A percentile compares a stretch with the other conserved stretches of the same genome.
These are phyloP conservation scores for Chroicocephalus ridibundus DNA, from an alignment of 2,113 vertebrate genomes.

Conservation along the genomic window DNA sequence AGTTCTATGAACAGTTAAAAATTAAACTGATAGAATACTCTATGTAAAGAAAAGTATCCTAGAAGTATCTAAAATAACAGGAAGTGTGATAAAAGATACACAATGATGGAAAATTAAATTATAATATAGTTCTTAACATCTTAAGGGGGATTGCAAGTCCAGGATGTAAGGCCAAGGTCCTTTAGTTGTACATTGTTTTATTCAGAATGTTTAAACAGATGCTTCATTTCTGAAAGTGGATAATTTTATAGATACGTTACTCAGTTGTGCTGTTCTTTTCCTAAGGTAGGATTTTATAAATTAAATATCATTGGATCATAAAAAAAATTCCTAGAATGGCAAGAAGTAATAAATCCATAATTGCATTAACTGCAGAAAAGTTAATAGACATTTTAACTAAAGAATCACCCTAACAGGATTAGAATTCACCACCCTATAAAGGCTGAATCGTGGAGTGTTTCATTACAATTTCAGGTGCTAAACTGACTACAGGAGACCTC, in stretches of 20 bases:
- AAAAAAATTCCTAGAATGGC: background rate
- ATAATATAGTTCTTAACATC: background rate
- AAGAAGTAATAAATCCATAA: conserved; percentile 54
- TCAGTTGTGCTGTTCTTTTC: background rate
- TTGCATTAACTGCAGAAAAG: conserved; percentile 37
- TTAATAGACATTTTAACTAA: conserved; percentile 66
- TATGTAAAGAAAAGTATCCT: background rate
- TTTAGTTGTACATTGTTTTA: background rate
- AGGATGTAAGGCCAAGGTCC: background rate
- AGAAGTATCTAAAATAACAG: background rate
- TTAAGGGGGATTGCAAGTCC: background rate
- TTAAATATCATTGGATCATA: conserved; percentile 45
- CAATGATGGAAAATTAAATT: background rate
- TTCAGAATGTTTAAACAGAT: background rate
- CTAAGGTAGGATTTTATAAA: conserved; percentile 27
- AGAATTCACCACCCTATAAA: conserved; percentile 45
- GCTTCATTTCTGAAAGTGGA: background rate
- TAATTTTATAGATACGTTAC: background rate
- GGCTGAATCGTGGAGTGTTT: background rate
- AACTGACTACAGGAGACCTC: conserved; percentile 43
- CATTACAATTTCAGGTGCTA: conserved; percentile 44
- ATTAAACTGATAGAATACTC: background rate
- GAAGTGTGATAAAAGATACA: background rate
- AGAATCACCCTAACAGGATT: conserved; percentile 49
- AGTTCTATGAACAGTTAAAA: background rate